Conservation (phyloP, 2,797 vertebrate genomes). For the Echeneis naucrates region DNA sequence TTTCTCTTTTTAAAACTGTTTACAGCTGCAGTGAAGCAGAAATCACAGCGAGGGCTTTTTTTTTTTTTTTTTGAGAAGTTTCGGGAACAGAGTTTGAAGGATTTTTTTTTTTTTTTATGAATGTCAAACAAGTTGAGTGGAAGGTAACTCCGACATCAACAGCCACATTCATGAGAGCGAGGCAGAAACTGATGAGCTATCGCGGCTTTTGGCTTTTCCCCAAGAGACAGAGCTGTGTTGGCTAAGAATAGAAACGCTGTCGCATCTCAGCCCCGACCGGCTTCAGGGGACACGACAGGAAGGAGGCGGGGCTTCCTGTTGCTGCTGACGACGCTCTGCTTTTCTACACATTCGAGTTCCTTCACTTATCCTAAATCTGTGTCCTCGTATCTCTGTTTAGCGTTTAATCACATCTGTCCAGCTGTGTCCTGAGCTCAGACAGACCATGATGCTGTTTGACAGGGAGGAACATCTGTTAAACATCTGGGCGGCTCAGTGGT, state of each 20-base stretch:
- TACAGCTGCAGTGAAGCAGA: neutral
- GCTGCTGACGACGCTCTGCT: neutral
- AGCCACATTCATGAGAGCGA: neutral
- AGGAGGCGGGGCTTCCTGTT: slow-evolving; percentile 19
- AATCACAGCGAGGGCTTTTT: neutral
- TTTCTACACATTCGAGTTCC: neutral
- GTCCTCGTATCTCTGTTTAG: too few relatives aligned
- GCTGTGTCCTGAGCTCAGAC: neutral
- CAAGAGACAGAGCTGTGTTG: neutral
- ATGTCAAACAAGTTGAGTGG: neutral
- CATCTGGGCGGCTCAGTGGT: too few relatives aligned
- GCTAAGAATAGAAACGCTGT: slow-evolving; percentile 47
- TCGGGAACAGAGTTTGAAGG: neutral
- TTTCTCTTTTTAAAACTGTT: neutral
- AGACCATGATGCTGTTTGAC: too few relatives aligned
- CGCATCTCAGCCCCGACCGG: slow-evolving; percentile 17
- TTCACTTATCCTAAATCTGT: neutral
- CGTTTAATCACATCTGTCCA: neutral
- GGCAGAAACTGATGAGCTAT: slow-evolving; percentile 24
- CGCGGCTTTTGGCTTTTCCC: slow-evolving; percentile 28
- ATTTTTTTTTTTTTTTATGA: neutral
- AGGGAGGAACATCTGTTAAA: neutral
- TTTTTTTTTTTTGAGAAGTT: neutral
- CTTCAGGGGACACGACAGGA: slow-evolving; percentile 6
- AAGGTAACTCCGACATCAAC: neutral